Conservation (phyloP, 2,888 invertebrate species). For the Drosophila emarginata region DNA sequence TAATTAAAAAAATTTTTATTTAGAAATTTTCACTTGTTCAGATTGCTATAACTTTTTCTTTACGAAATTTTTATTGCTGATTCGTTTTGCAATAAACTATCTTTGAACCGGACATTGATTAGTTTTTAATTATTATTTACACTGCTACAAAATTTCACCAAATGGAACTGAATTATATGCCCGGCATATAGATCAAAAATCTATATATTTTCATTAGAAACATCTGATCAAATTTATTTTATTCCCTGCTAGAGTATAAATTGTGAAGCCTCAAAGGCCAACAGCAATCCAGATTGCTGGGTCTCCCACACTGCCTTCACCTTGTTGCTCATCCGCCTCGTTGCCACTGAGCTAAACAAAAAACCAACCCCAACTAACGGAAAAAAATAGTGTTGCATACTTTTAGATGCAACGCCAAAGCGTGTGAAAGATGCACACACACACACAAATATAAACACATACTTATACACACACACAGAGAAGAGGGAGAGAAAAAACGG, state of each 20-base stretch:
- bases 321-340: constrained; percentile 51
- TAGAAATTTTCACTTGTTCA: too few species aligned
- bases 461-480: constrained; percentile 29
- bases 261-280: constrained; percentile 56
- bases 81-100: too few species aligned
- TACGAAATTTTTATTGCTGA: too few species aligned
- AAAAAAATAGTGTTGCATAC: constrained; percentile 71
- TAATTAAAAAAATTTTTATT: too few species aligned
- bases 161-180: too few species aligned
- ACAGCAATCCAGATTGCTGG: constrained; percentile 60
- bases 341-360: constrained; percentile 57
- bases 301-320: constrained; percentile 9
- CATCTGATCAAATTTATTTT: too few species aligned
- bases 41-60: too few species aligned
- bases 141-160: too few species aligned
- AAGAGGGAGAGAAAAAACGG: constrained; percentile 27
- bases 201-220: too few species aligned
- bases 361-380: constrained; percentile 32
- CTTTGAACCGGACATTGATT: too few species aligned
- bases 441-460: constrained; percentile 18
- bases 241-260: not conserved
- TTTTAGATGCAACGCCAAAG: constrained; percentile 62
- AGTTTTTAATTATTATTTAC: too few species aligned
- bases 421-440: constrained; percentile 65
- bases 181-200: too few species aligned